phyloP scores from a whole-genome alignment of 2,797 vertebrate species.

The Gymnothorax javanicus region DNA sequence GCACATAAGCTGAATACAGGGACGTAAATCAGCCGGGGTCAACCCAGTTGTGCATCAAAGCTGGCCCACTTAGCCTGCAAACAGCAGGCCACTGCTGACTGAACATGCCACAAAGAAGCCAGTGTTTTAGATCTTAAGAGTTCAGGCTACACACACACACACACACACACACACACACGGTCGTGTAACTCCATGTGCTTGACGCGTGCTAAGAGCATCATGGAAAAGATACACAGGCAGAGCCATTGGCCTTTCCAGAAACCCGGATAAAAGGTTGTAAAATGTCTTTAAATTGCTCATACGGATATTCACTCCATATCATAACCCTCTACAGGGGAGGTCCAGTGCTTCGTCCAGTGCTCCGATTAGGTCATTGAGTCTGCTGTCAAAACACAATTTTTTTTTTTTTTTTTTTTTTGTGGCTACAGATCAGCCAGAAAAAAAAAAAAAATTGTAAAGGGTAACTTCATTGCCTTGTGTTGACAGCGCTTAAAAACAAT shows the following conservation, averaged over 20 bases:
- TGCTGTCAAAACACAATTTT: background rate
- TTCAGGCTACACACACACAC: background rate
- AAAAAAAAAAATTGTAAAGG: too few relatives aligned
- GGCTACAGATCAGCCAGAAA: too few relatives aligned
- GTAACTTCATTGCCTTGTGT: too few relatives aligned
- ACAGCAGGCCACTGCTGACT: background rate
- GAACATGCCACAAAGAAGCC: slow-evolving; percentile 9
- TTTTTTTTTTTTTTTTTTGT: too few relatives aligned
- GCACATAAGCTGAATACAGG: background rate
- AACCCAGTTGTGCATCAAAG: background rate
- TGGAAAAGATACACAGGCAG: background rate
- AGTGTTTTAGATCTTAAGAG: slow-evolving; percentile 15
- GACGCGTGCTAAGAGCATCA: background rate
- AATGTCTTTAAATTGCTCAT: background rate
- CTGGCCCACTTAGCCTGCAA: background rate
- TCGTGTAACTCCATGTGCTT: background rate
- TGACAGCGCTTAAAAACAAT: too few relatives aligned
- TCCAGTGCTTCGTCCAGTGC: background rate
- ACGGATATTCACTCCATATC: background rate
- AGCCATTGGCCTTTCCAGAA: background rate
- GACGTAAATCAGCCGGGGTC: background rate
- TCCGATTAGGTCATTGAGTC: background rate
- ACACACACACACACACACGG: background rate
- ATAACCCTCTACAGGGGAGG: background rate
- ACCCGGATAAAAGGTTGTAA: background rate